A percentile compares a stretch with the other conserved stretches of the same genome.
These are phyloP conservation scores for Cirrhinus mrigala DNA, from an alignment of 2,797 vertebrate genomes.

Conservation along the genomic window DNA sequence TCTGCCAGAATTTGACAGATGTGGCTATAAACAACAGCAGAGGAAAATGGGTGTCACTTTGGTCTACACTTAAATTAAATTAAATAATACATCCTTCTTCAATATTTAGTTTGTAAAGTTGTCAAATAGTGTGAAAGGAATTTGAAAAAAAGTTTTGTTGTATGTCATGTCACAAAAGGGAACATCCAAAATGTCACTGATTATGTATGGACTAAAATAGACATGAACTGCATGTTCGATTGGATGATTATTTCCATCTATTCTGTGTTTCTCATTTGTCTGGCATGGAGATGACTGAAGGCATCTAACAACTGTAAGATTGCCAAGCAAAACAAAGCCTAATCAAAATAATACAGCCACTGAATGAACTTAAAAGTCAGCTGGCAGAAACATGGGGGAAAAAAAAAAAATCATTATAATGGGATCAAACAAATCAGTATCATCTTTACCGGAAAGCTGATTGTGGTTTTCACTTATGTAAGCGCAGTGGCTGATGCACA, in stretches of 20 bases:
- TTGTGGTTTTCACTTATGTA: constrained; percentile 15
- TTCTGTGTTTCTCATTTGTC: neutral
- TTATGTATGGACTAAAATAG: neutral
- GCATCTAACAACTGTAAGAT: neutral
- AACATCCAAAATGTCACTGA: neutral
- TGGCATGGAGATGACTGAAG: neutral
- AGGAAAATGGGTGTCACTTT: neutral
- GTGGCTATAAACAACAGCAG: neutral
- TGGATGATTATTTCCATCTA: neutral
- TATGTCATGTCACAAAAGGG: neutral
- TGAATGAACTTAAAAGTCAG: neutral
- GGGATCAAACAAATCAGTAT: neutral
- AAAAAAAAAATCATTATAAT: neutral
- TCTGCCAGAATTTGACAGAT: neutral
- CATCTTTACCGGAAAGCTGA: constrained; percentile 21
- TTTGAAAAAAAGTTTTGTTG: neutral
- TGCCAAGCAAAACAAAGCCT: constrained; percentile 3
- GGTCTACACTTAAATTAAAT: neutral
- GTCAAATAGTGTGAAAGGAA: neutral
- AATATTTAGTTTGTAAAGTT: neutral
- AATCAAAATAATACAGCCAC: neutral
- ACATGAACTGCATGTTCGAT: neutral
- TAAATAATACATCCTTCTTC: neutral
- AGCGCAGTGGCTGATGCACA: constrained; percentile 35
- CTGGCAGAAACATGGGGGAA: too few species aligned